A percentile compares a stretch with the other conserved stretches of the same genome.
Evolutionary conservation across 37 sponge, comb jelly and placozoan genomes (phyloP).

Genomic region (Ephydatia muelleri): DNA sequence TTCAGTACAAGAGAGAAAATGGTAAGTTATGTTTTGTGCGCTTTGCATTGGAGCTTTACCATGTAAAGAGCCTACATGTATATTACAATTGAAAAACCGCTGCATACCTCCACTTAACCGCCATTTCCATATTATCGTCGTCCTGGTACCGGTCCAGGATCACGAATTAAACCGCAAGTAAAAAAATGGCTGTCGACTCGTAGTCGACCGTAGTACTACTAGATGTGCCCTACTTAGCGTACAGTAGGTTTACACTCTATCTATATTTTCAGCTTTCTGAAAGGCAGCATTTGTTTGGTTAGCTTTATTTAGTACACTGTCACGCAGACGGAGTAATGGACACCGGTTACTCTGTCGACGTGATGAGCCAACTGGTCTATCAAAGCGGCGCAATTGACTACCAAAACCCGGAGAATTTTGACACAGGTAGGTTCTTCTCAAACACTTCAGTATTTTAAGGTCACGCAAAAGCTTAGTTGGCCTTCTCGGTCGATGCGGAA

Average conservation of each 20-base stretch:
- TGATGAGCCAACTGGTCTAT: slow-evolving; percentile 52
- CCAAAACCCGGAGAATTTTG: slow-evolving; percentile 54
- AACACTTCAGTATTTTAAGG: not conserved
- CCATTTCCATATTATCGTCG: not conserved
- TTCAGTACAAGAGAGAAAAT: not conserved
- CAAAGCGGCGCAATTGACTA: slow-evolving; percentile 9
- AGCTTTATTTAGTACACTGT: not conserved
- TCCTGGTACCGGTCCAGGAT: not conserved
- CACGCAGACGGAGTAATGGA: not conserved
- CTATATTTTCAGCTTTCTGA: not conserved
- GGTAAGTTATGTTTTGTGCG: not conserved
- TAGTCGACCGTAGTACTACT: slow-evolving; percentile 1
- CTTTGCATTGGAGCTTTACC: not conserved
- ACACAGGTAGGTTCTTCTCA: slow-evolving; percentile 38
- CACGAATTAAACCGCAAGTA: not conserved
- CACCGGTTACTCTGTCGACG: not conserved
- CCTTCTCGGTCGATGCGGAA: too few relatives aligned
- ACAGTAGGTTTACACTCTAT: not conserved
- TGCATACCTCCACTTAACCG: not conserved
- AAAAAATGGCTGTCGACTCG: not conserved
- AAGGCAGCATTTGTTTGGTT: not conserved
- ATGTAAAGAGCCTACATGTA: not conserved
- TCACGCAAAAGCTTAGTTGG: not conserved
- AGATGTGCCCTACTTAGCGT: not conserved
- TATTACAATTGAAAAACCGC: not conserved